phyloP scores from a whole-genome alignment of 1,140 invertebrate species.

The Drosophila seguyi region DNA sequence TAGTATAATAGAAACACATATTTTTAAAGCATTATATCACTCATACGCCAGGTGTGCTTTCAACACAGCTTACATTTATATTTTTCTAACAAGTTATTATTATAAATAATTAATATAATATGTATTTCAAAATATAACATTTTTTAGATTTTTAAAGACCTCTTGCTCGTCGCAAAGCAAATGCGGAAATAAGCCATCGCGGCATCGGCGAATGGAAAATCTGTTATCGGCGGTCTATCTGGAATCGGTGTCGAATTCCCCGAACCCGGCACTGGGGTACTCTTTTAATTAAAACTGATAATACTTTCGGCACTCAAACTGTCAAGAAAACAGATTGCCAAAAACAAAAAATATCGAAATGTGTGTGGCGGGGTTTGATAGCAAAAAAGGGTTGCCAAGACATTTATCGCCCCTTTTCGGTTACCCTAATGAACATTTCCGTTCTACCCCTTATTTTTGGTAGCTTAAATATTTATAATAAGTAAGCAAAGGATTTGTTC shows the following conservation, averaged over 20 bases:
- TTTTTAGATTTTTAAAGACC: background rate
- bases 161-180: slow-evolving; percentile 2
- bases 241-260: slow-evolving; percentile 37
- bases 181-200: slow-evolving; percentile 20
- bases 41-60: background rate
- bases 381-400: slow-evolving; percentile 18
- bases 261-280: slow-evolving; percentile 40
- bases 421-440: slow-evolving; percentile 52
- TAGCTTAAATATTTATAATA: background rate
- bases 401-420: slow-evolving; percentile 20
- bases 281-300: slow-evolving; percentile 60
- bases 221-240: slow-evolving; percentile 28
- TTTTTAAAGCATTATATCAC: background rate
- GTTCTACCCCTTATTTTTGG: background rate
- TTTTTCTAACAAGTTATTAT: no score
- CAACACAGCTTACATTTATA: background rate
- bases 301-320: slow-evolving; percentile 20
- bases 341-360: slow-evolving; percentile 10
- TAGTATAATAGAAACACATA: no score
- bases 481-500: background rate
- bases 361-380: slow-evolving; percentile 19
- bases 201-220: slow-evolving; percentile 11
- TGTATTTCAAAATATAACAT: background rate
- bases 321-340: slow-evolving; percentile 50
- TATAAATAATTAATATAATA: background rate